Evolutionary conservation across 2,888 invertebrate genomes (phyloP).

Genomic region (Panzeria rudis): DNA sequence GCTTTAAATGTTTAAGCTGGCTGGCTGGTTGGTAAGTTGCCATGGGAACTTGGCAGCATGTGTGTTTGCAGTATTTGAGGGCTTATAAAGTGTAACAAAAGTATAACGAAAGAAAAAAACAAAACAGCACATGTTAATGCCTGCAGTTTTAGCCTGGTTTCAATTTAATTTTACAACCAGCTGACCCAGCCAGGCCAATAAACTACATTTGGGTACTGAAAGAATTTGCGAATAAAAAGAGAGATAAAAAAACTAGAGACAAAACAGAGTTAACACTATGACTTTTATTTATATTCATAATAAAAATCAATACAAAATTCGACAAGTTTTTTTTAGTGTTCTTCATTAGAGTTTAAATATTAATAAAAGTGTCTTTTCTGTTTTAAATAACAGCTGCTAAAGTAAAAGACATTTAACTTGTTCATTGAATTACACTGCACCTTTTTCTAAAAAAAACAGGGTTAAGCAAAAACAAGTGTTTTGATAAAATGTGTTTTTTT

Average conservation of each 20-base stretch:
- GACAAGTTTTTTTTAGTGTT: conserved; percentile 4
- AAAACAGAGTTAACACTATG: neutral
- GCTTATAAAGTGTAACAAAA: conserved; percentile 39
- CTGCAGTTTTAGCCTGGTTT: conserved; percentile 70
- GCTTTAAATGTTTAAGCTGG: conserved; percentile 31
- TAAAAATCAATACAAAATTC: conserved; percentile 58
- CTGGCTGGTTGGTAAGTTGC: conserved; percentile 48
- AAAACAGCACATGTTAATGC: conserved; percentile 45
- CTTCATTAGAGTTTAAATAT: neutral
- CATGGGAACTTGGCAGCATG: conserved; percentile 64
- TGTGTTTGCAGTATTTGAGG: conserved; percentile 26
- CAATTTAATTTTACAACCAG: conserved; percentile 44
- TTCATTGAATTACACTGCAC: conserved; percentile 49
- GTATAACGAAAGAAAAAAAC: neutral
- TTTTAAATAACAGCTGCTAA: conserved; percentile 55
- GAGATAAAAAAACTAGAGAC: conserved; percentile 1
- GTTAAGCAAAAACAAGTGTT: conserved; percentile 14
- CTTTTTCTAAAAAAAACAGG: conserved; percentile 23
- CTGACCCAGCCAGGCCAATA: conserved; percentile 68
- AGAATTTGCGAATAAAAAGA: conserved; percentile 27
- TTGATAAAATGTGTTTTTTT: neutral
- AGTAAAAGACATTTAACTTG: conserved; percentile 51
- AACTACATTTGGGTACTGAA: conserved; percentile 58
- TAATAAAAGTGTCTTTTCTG: conserved; percentile 28
- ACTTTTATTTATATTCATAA: conserved; percentile 18